Base-by-base conservation (phyloP, 2,888 invertebrate genomes). In the Hirudinaria manillensis region DNA sequence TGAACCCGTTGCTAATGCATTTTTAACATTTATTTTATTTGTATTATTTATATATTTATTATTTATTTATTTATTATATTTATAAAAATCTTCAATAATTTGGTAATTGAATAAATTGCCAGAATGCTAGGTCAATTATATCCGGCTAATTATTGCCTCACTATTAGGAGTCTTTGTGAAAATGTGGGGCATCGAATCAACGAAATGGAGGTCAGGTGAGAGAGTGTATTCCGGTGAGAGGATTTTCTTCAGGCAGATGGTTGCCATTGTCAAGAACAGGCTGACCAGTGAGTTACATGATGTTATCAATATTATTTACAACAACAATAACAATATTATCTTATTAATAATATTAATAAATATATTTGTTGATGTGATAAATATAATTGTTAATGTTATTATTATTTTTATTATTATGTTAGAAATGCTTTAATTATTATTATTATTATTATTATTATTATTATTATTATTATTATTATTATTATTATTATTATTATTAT, bases 101-200 rank as follows among this genome's bases (percentile, higher is more conserved):
- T 61, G 27, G 21, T 6, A 29, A 61, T 61, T 61, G 21, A 13
- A 24, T 19, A 61, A 29, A 61, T 61, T 68, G 29, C 4, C 29
- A 29, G 36, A 34, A 34, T 6, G 34, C 68, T 68, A 36, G 24
- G 24, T n/a, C 10, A n/a, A 34, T 68, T 32, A n/a, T 68, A 34
- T 7, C 13, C 29, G 24, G 3, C 29, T 61, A 36, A 32, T 66
- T 27, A 66, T 34, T 36, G n/a, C n/a, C n/a, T 36, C 29, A 32
- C n/a, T 16, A 70, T 51, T 56, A 72, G 72, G 72, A 51, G 72
- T 72, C n/a, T 72, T 21, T 56, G 72, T 72, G 32, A 72, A 72
- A 53, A 55, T 72, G 55, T 72, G 72, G 72, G 72, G 72, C 29
- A 29, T 56, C 51, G 53, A 27, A 56, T 19, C 56, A 29, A 72